phyloP scores from a whole-genome alignment of 2,797 vertebrate species.

The Argentina silus region DNA sequence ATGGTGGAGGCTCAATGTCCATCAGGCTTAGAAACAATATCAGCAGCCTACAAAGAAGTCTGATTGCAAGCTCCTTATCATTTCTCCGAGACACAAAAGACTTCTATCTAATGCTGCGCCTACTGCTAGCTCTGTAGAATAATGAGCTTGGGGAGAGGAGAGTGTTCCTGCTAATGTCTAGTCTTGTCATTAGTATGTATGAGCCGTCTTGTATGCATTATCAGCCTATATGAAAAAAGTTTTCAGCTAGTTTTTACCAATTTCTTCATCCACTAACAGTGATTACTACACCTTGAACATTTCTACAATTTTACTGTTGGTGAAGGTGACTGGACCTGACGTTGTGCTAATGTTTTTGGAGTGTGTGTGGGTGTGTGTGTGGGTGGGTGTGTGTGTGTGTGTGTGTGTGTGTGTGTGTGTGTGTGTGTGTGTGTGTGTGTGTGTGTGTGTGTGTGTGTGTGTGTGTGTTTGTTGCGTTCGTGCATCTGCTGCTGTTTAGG shows the following conservation, averaged over 20 bases:
- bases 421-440: no score
- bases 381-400: no score
- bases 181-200: slow-evolving; percentile 71
- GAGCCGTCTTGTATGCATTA: slow-evolving; percentile 61
- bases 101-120: slow-evolving; percentile 57
- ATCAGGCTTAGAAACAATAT: slow-evolving; percentile 18
- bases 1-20: background rate
- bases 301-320: slow-evolving; percentile 17
- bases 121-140: slow-evolving; percentile 57
- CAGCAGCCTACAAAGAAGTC: slow-evolving; percentile 50
- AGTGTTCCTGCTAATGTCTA: slow-evolving; percentile 61
- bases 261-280: slow-evolving; percentile 33
- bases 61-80: slow-evolving; percentile 65
- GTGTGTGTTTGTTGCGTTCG: background rate
- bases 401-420: no score
- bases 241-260: slow-evolving; percentile 32
- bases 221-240: slow-evolving; percentile 67
- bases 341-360: slow-evolving; percentile 24
- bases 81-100: slow-evolving; percentile 58
- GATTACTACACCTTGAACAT: slow-evolving; percentile 38
- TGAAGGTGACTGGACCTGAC: slow-evolving; percentile 29
- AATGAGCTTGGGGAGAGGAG: slow-evolving; percentile 55
- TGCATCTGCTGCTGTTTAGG: slow-evolving; percentile 55
- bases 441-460: no score
- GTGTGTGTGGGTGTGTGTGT: background rate